phyloP scores from a whole-genome alignment of 2,797 vertebrate genomes.

The Otolemur crassicaudatus region DNA sequence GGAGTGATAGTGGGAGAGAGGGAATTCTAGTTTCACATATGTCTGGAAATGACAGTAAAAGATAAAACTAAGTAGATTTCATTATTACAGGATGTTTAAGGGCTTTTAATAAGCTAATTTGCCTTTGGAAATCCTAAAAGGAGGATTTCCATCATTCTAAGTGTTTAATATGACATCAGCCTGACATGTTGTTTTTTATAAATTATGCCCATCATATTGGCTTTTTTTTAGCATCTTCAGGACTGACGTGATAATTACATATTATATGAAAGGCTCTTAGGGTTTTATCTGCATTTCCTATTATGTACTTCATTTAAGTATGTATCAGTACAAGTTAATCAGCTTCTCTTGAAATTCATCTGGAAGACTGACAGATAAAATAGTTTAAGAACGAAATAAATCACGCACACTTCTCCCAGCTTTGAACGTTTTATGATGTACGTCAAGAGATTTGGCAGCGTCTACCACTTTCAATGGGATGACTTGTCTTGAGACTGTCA shows the following conservation, averaged over 20 bases:
- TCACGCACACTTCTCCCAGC: neutral
- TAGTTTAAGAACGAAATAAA: constrained; percentile 24
- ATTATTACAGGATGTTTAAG: neutral
- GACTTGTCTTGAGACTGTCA: neutral
- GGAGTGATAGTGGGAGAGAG: no score
- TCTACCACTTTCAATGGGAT: constrained; percentile 23
- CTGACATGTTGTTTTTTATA: neutral
- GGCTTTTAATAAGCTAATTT: constrained; percentile 28
- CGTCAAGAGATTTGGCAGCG: constrained; percentile 27
- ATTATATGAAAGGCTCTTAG: neutral
- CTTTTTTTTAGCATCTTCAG: neutral
- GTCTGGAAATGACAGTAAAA: neutral
- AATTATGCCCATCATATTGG: neutral
- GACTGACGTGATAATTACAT: constrained; percentile 30
- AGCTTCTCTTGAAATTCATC: constrained; percentile 50
- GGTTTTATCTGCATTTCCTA: neutral
- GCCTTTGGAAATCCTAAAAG: neutral
- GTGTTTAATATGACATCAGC: neutral
- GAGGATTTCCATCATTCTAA: neutral
- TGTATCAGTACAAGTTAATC: constrained; percentile 47
- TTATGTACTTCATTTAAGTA: constrained; percentile 35
- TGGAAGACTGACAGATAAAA: constrained; percentile 42
- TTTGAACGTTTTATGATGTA: constrained; percentile 55
- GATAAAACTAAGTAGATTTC: neutral
- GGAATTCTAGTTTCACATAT: neutral